Base-by-base conservation (phyloP, 2,888 invertebrate species). In the Elysia crispata region DNA sequence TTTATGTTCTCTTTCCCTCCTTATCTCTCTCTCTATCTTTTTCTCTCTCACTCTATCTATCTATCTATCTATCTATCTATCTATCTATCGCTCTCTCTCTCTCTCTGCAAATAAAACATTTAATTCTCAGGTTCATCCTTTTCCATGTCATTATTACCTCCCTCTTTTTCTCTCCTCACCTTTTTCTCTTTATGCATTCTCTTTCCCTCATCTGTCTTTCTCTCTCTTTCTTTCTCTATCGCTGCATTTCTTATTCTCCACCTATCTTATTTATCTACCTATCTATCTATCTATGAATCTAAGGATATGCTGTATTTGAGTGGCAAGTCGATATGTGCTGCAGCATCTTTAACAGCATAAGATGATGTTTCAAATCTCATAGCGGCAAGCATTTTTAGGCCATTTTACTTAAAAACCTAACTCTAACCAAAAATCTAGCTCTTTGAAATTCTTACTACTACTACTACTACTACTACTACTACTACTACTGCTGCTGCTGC, bases 41-140 rank as follows among this genome's bases (percentile, higher is more conserved):
- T 25, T 25, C 69, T 30, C 69, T n/a, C 69, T 30, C 69, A 13
- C 69, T 30, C 69, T n/a, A n/a, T n/a, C n/a, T n/a, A n/a, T n/a
- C 70, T 41, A 30, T 25, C 70, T 41, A n/a, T 31, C 41, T n/a
- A 1, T 70, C 70, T 1, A 30, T 70, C 13, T 1, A 6, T 70
- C 70, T 70, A 8, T 70, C 41, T 70, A 31, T 5, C 70, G 8
- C 70, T 70, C 70, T 41, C n/a, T 13, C 31, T 23, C 60, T 60
- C 25, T 6, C n/a, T n/a, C n/a, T n/a, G n/a, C n/a, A n/a, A n/a
- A n/a, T n/a, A n/a, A n/a, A n/a, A n/a, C n/a, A n/a, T 23, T 23
- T 23, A 15, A 20, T 23, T n/a, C 23, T 23, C 23, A 64, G 13
- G 11, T n/a, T 23, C 23, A 11, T 64, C 64, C 25, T n/a, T 23